A percentile compares a stretch with the other conserved stretches of the same genome.
Evolutionary conservation across 1,140 invertebrate species (phyloP).

Genomic region (Macrosteles quadrilineatus): DNA sequence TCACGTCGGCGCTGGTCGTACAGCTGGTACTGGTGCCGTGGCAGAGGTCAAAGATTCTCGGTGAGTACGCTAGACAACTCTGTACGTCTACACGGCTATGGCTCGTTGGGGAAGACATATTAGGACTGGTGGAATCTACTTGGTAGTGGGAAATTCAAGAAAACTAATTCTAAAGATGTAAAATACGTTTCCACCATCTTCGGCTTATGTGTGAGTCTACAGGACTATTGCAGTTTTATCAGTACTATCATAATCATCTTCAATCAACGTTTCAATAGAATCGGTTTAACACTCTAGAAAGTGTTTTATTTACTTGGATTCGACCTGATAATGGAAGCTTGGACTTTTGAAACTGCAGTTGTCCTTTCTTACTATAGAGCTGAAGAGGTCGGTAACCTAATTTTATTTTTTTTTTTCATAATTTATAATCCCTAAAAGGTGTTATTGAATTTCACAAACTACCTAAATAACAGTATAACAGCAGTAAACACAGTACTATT

Average conservation of each 20-base stretch:
- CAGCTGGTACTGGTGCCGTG: slow-evolving; percentile 80
- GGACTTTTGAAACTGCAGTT: too few relatives aligned
- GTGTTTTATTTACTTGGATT: too few relatives aligned
- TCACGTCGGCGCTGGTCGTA: slow-evolving; percentile 70
- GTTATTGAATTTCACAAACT: too few relatives aligned
- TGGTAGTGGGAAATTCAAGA: neutral
- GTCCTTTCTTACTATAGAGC: too few relatives aligned
- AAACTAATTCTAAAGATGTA: neutral
- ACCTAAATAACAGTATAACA: too few relatives aligned
- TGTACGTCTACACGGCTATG: neutral
- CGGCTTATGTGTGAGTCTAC: neutral
- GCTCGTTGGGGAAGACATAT: slow-evolving; percentile 3
- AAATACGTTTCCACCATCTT: neutral
- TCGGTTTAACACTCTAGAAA: too few relatives aligned
- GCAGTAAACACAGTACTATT: too few relatives aligned
- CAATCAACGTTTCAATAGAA: too few relatives aligned
- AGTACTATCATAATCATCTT: neutral
- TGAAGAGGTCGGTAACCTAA: too few relatives aligned
- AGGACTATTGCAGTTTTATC: neutral
- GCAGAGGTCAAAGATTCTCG: slow-evolving; percentile 59
- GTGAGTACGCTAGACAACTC: slow-evolving; percentile 28
- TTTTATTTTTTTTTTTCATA: too few relatives aligned
- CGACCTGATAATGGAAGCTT: too few relatives aligned
- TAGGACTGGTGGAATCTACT: neutral
- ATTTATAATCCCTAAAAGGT: too few relatives aligned